Evolutionary conservation across 2,113 vertebrate species (phyloP), one percentile per base, ranked within the genome.

Genomic region (Dicentrarchus labrax): DNA sequence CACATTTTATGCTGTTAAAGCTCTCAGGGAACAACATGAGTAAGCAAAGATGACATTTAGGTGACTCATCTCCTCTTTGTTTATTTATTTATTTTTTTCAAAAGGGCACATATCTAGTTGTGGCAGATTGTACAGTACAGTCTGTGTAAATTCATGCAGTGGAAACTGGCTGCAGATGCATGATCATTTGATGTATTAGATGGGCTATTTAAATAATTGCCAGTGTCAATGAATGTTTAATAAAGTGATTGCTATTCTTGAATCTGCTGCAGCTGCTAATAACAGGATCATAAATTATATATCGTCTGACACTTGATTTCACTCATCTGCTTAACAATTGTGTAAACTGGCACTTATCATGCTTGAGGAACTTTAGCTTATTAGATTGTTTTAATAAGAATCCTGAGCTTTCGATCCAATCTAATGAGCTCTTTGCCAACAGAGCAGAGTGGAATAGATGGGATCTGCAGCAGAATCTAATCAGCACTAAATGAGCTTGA

Each of bases 1-100:
- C 74, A 62, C 22, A 50, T 75, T 87, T 80, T 15, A 36, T 87
- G 77, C 69, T 88, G 48, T 87, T 60, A 71, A 86, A 84, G 48
- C 76, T 57, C 75, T 38, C 62, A 57, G 77, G 56, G 72, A 83
- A 43, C 11, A 51, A 65, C 85, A 57, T 86, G 83, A 91, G 76
- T 82, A 83, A 84, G 78, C 87, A 88, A 73, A 89, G 30, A 81
- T 81, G 91, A 82, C 89, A 87, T 88, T 82, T 86, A 77, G 74
- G 43, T 87, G 86, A 92, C 73, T 89, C 79, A 83, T 79, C 70
- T 16, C 73, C 41, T 87, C 76, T 87, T 13, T 53, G 13, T 66
- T 88, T 59, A 83, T 82, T 72, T 2, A 9, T 36, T 17, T 61
- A 4, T 59, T 88, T 59, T 87, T 86, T 72, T 72, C 36, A 60